phyloP scores from a whole-genome alignment of 2,888 invertebrate genomes.

The Serrognathus titanus region DNA sequence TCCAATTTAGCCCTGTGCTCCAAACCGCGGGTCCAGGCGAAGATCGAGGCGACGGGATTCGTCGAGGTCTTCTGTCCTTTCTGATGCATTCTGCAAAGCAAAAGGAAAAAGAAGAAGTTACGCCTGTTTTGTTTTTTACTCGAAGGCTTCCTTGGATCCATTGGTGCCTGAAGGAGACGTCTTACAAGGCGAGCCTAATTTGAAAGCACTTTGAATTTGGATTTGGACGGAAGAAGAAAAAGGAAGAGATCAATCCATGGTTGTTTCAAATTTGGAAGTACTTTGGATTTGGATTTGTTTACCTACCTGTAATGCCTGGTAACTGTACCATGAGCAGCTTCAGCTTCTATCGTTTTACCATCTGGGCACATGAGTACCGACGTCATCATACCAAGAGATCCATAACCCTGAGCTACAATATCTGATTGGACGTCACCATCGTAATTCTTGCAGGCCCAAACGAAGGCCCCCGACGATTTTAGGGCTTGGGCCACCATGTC shows the following conservation, averaged over 20 bases:
- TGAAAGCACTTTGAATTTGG: too few relatives aligned
- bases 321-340: conserved; percentile 91
- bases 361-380: conserved; percentile 87
- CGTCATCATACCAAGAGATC: conserved; percentile 88
- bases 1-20: conserved; percentile 81
- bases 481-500: conserved; percentile 88
- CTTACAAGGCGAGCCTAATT: too few relatives aligned
- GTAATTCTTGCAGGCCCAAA: conserved; percentile 93
- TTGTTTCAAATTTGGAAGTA: too few relatives aligned
- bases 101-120: conserved; percentile 35
- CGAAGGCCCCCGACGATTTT: conserved; percentile 81
- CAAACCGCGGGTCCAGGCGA: conserved; percentile 86
- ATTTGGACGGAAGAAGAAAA: too few relatives aligned
- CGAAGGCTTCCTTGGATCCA: too few relatives aligned
- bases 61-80: conserved; percentile 84
- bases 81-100: conserved; percentile 69
- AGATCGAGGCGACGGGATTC: conserved; percentile 88
- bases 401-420: conserved; percentile 75
- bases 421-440: conserved; percentile 91
- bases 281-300: too few relatives aligned
- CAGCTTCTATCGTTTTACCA: conserved; percentile 83
- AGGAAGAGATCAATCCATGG: too few relatives aligned
- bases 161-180: too few relatives aligned
- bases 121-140: not conserved
- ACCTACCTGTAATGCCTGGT: conserved; percentile 74